Conservation (phyloP, 2,888 invertebrate species). For the Rhynchonema sp. region DNA sequence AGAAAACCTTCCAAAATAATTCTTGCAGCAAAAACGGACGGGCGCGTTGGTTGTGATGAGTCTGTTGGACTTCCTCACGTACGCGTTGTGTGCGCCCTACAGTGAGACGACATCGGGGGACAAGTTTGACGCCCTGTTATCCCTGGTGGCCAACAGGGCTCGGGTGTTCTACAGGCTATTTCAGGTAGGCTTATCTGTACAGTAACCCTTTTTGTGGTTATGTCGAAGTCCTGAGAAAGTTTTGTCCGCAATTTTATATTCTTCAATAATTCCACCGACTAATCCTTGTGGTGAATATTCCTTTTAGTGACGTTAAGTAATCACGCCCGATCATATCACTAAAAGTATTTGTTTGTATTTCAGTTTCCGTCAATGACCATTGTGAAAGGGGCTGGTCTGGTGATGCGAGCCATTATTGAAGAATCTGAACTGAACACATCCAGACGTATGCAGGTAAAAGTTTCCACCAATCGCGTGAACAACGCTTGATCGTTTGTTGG, state of each 20-base stretch:
- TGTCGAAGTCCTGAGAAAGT: too few species aligned
- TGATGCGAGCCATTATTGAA: slow-evolving; percentile 90
- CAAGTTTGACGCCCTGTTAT: slow-evolving; percentile 73
- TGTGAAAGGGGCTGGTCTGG: slow-evolving; percentile 52
- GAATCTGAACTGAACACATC: slow-evolving; percentile 83
- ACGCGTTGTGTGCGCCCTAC: slow-evolving; percentile 91
- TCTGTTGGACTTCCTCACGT: slow-evolving; percentile 93
- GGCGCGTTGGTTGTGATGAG: slow-evolving; percentile 88
- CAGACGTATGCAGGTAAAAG: slow-evolving; percentile 78
- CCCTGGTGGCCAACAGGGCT: slow-evolving; percentile 79
- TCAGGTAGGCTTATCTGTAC: too few species aligned
- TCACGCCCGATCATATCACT: too few species aligned
- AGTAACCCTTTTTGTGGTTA: too few species aligned
- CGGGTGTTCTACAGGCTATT: slow-evolving; percentile 74
- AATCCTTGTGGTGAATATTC: too few species aligned
- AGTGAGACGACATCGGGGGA: slow-evolving; percentile 95
- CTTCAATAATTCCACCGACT: too few species aligned
- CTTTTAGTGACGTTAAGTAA: too few species aligned
- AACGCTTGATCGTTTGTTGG: slow-evolving; percentile 8
- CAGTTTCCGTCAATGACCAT: slow-evolving; percentile 30
- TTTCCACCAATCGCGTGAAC: too few species aligned
- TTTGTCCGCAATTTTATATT: too few species aligned
- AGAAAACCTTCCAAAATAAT: too few species aligned
- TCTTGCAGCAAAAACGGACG: slow-evolving; percentile 57
- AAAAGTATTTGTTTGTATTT: too few species aligned